A percentile compares a stretch with the other conserved stretches of the same genome.
phyloP scores from a whole-genome alignment of 1,140 invertebrate species.

The Saccostrea cuccullata region DNA sequence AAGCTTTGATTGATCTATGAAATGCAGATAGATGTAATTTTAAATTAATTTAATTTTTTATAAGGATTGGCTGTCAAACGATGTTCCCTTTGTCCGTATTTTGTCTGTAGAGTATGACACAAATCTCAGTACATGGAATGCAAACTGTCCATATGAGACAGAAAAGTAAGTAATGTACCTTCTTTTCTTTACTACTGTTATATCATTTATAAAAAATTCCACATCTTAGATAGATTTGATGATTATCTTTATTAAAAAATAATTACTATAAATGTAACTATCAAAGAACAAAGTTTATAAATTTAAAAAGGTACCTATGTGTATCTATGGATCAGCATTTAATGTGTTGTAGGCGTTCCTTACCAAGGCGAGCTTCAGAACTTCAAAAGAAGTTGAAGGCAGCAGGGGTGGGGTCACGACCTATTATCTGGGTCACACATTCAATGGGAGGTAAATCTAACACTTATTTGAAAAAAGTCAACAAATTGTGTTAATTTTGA shows the following conservation, averaged over 20 bases:
- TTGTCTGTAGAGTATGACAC: conserved; percentile 85
- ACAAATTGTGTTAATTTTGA: too few relatives aligned
- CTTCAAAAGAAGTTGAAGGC: conserved; percentile 83
- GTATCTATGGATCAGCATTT: too few relatives aligned
- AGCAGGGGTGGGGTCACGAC: conserved; percentile 86
- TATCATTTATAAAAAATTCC: too few relatives aligned
- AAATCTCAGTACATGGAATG: conserved; percentile 83
- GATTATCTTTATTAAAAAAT: too few relatives aligned
- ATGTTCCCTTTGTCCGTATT: conserved; percentile 82
- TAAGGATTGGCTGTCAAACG: conserved; percentile 87
- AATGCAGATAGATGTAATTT: too few relatives aligned
- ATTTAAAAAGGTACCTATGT: too few relatives aligned
- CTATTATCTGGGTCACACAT: conserved; percentile 89
- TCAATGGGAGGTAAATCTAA: conserved; percentile 87
- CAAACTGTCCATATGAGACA: conserved; percentile 81
- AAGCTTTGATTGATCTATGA: too few relatives aligned
- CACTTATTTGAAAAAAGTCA: too few relatives aligned
- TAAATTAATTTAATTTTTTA: conserved; percentile 17
- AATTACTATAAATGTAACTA: too few relatives aligned
- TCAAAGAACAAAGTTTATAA: too few relatives aligned
- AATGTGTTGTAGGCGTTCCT: conserved; percentile 79
- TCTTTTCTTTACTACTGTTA: background rate
- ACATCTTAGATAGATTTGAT: too few relatives aligned
- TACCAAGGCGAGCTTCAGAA: conserved; percentile 83
- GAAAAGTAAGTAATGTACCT: conserved; percentile 77